Evolutionary conservation across 2,797 vertebrate species (phyloP), one percentile per base, ranked within the genome.

Genomic region (Vireo griseus): DNA sequence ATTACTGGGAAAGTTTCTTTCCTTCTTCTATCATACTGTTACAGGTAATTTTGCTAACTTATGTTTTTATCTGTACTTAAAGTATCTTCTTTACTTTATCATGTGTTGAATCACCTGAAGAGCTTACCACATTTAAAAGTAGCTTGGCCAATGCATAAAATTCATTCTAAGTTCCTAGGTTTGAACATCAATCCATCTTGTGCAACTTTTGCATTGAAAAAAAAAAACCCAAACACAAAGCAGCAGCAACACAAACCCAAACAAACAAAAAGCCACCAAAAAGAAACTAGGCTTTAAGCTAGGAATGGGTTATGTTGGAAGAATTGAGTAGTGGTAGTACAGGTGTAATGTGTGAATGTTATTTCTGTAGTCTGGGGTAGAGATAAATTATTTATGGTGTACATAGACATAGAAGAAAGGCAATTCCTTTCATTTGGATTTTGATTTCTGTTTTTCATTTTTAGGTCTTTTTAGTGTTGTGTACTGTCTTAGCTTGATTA

Each of bases 1-100:
- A 7, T 66, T 21, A 16, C n/a, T 16, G 28, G 79, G n/a, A 39
- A 74, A 48, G 33, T 75, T 45, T 57, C 24, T 39, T 66, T 55
- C 25, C 7, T 48, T 11, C 5, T n/a, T 57, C 19, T 45, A 0
- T 62, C 4, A 1, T 51, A 39, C 16, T 59, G 13, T 47, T 84
- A 16, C 4, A 57, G 11, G 18, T 78, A 48, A 35, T 78, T 33
- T 22, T 81, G 45, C 69, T 55, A 66, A 61, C 18, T 44, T 51
- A 29, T 1, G 4, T 39, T 85, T 68, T 88, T 37, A 31, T 67
- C 7, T 29, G 16, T 61, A 51, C 16, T 57, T 78, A 40, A 71
- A 76, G 11, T 47, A 13, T 31, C 24, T 33, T 39, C 15, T 37
- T 65, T 35, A 26, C 21, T 35, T 45, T n/a, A 7, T 65, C 6